Evolutionary conservation across 1,140 invertebrate species (phyloP).

Genomic region (Amphibalanus amphitrite): DNA sequence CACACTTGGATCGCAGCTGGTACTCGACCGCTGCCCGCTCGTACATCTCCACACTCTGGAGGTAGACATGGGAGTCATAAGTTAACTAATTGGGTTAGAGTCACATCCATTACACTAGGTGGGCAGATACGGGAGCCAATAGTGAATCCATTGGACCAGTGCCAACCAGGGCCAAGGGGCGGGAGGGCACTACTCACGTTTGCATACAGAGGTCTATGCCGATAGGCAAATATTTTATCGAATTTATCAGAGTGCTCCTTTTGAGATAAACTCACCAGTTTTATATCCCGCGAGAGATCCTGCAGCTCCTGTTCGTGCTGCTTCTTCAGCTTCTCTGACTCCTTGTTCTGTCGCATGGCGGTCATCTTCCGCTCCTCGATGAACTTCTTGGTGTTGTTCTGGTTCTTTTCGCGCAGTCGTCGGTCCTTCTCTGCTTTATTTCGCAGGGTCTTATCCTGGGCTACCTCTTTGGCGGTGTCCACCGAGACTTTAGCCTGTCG

Average conservation of each 20-base stretch:
- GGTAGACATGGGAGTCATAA: neutral
- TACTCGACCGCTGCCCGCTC: neutral
- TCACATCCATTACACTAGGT: neutral
- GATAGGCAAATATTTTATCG: neutral
- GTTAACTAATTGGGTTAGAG: neutral
- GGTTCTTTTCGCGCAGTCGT: conserved; percentile 81
- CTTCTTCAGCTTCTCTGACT: conserved; percentile 82
- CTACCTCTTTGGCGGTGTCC: conserved; percentile 87
- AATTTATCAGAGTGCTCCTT: too few relatives aligned
- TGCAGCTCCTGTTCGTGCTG: conserved; percentile 84
- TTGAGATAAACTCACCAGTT: conserved; percentile 23
- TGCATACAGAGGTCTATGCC: neutral
- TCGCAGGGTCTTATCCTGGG: conserved; percentile 88
- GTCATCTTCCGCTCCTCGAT: conserved; percentile 81
- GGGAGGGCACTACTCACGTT: neutral
- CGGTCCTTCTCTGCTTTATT: conserved; percentile 95
- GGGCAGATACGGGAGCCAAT: too few relatives aligned
- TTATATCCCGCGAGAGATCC: conserved; percentile 73
- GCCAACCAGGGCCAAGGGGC: too few relatives aligned
- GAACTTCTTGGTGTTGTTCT: conserved; percentile 98
- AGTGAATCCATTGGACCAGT: neutral
- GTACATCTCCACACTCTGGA: conserved; percentile 1
- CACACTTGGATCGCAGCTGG: neutral
- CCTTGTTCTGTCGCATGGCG: conserved; percentile 75
- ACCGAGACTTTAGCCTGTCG: conserved; percentile 90